A percentile compares a stretch with the other conserved stretches of the same genome.
phyloP scores from a whole-genome alignment of 2,888 invertebrate species.

The Platycheirus albimanus region DNA sequence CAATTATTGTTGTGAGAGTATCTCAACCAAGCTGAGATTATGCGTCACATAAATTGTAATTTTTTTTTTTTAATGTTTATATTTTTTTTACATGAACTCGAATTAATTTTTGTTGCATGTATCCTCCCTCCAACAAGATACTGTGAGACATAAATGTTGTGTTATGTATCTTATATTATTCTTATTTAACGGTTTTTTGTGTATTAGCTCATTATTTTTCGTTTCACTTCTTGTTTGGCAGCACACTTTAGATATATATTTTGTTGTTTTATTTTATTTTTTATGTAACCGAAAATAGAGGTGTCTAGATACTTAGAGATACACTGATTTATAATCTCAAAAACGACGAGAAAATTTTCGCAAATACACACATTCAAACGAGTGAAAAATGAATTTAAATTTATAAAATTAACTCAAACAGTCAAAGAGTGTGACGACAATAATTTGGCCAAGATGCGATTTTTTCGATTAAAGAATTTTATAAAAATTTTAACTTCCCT shows the following conservation, averaged over 20 bases:
- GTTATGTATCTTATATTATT: constrained; percentile 37
- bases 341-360: constrained; percentile 23
- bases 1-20: constrained; percentile 28
- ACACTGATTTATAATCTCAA: constrained; percentile 36
- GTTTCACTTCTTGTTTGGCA: constrained; percentile 50
- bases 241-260: constrained; percentile 61
- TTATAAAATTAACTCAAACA: constrained; percentile 45
- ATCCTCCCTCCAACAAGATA: constrained; percentile 46
- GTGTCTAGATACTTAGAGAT: constrained; percentile 40
- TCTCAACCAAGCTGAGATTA: constrained; percentile 23
- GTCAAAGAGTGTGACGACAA: constrained; percentile 34
- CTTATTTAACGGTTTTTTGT: constrained; percentile 50
- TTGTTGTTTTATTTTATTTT: constrained; percentile 35
- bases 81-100: constrained; percentile 35
- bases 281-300: constrained; percentile 70
- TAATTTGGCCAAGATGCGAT: constrained; percentile 53
- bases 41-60: constrained; percentile 47
- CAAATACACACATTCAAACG: constrained; percentile 28
- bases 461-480: constrained; percentile 34
- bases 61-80: constrained; percentile 22
- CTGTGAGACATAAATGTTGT: constrained; percentile 44
- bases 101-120: constrained; percentile 37
- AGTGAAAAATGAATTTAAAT: constrained; percentile 31
- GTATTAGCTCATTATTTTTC: constrained; percentile 52
- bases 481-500: constrained; percentile 61